Evolutionary conservation across 2,888 invertebrate genomes (phyloP), one percentile per base, ranked within the genome.

Genomic region (Thymelicus sylvestris): DNA sequence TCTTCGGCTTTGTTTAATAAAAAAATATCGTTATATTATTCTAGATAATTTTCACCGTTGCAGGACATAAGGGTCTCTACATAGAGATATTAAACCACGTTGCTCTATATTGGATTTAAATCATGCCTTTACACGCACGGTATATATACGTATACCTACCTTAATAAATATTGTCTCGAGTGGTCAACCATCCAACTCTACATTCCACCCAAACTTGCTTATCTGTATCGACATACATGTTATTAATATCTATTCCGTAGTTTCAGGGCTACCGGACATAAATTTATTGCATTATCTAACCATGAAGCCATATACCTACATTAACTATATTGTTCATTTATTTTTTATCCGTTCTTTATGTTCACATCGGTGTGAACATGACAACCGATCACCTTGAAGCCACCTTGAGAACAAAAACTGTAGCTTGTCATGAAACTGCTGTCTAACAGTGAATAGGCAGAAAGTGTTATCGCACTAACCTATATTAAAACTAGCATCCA

Each of bases 351-450:
- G 12, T 15, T 55, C 6, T 69, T 72, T 10, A 41, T 44, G 24
- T 50, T 60, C 74, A 71, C 74, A 76, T 79, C 76, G 74, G 77
- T 78, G 78, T 80, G 74, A 19, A 41, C 47, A 59, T 67, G 60
- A 78, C 69, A 71, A 72, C 63, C 70, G 67, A 60, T 75, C 73
- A 75, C 76, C 76, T 79, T 78, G 73, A 76, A 71, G 62, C 76
- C 68, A 81, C 81, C 79, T 82, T 79, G 78, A 78, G 76, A 71
- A 76, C 77, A 80, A 81, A 81, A 80, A 80, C 76, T 72, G 48
- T 72, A 73, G 74, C 74, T 76, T 68, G 75, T 74, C 77, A 74
- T 69, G 77, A 77, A 81, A 81, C 59, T 80, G 82, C 81, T 79
- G 79, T 75, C 74, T 79, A 76, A 80, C 76, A 74, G 80, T 84